Conservation (phyloP, 2,113 vertebrate species). For the Morone chrysops region DNA sequence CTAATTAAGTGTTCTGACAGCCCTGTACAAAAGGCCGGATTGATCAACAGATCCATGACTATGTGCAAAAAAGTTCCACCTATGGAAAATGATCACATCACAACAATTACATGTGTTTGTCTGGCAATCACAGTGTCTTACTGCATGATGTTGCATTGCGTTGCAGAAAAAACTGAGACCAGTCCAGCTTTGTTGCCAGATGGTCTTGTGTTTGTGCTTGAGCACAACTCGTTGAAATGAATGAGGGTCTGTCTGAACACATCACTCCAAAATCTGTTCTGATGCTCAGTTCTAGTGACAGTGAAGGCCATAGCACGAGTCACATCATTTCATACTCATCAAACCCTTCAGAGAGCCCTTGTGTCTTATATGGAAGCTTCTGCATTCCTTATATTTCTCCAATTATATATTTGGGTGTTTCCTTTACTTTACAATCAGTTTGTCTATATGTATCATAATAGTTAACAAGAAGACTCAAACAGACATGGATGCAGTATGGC, state of each 20-base stretch:
- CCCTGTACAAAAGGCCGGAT: no score
- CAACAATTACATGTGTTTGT: not conserved
- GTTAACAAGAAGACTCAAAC: not conserved
- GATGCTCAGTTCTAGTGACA: not conserved
- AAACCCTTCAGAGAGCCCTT: not conserved
- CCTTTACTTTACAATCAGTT: not conserved
- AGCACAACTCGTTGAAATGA: not conserved
- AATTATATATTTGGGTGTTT: not conserved
- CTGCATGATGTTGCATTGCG: not conserved
- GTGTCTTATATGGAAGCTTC: not conserved
- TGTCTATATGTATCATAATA: not conserved
- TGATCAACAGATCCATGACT: not conserved
- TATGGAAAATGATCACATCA: not conserved
- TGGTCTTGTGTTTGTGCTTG: not conserved
- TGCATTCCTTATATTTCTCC: not conserved
- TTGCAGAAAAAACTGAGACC: not conserved
- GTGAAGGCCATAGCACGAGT: not conserved
- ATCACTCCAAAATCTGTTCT: not conserved
- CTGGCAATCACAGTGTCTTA: not conserved
- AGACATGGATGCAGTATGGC: not conserved
- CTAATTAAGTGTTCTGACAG: not conserved
- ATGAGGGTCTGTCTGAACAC: constrained; percentile 3
- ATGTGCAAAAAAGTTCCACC: not conserved
- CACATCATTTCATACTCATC: not conserved
- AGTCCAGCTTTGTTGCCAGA: not conserved